Evolutionary conservation across 23 tunicate species (phyloP), one percentile per base, ranked within the genome.

Genomic region (Aplidium turbinatum): DNA sequence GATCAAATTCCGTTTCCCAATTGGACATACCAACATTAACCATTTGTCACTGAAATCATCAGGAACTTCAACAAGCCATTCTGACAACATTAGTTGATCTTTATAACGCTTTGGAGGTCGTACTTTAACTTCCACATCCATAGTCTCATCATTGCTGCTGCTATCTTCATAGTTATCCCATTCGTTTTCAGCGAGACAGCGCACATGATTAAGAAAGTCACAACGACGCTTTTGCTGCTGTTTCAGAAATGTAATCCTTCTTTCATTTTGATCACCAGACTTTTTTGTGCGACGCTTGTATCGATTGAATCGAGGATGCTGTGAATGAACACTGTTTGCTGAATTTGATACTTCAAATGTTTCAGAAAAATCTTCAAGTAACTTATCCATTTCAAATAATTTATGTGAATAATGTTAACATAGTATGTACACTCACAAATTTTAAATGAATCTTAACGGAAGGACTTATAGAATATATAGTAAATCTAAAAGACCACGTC

Each of bases 1-100:
- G 18, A 93, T 70, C 66, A 93, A 62, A 31, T 87, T 86, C 35
- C 98, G 32, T 20, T 69, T 54, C 0, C 98, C 98, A 4, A 58
- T 22, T 19, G 98, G 98, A 63, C 98, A 93, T 25, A 93, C 58
- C 23, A 70, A 20, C 85, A 86, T 77, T 22, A 69, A 18, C 94
- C 94, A 93, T 47, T 93, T 76, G 18, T 73, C 52, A 55, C 70
- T 75, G 29, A 93, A 93, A 76, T 93, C 85, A 34, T 60, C 53
- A 27, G 98, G 98, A 19, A 86, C 75, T 20, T 93, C 98, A 0
- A 93, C 88, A 13, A 93, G 70, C 98, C 98, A 93, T 63, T 93
- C 98, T 1, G 98, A 93, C 33, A 86, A 55, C 98, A 93, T 93
- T 46, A 93, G 36, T 48, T 80, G 85, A 42, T 86, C 81, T 60